phyloP scores from a whole-genome alignment of 2,113 vertebrate genomes.

The Athene noctua region DNA sequence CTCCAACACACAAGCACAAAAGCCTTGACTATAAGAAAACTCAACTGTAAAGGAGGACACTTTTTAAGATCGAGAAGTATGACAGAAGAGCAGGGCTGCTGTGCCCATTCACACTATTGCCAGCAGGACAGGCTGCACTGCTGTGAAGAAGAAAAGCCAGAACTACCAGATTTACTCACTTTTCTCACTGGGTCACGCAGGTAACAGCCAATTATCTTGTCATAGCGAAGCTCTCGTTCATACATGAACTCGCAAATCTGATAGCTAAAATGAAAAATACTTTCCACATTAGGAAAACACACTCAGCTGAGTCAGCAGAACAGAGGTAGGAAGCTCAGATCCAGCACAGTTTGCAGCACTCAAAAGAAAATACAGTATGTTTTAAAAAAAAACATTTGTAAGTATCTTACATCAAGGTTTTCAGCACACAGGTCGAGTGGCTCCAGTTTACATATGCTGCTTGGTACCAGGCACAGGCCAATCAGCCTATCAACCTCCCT shows the following conservation, averaged over 20 bases:
- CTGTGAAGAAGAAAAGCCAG: neutral
- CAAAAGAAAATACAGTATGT: neutral
- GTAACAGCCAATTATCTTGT: constrained; percentile 92
- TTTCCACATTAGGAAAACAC: neutral
- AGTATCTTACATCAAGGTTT: neutral
- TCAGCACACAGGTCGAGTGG: neutral
- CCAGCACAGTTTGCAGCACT: neutral
- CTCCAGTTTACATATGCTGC: neutral
- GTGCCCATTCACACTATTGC: neutral
- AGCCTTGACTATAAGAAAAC: neutral
- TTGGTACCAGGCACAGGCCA: neutral
- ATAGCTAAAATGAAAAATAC: constrained; percentile 76
- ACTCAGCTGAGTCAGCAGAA: neutral
- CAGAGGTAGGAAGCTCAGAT: neutral
- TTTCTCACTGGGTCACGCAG: constrained; percentile 89
- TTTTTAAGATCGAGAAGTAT: neutral
- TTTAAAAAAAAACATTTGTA: neutral
- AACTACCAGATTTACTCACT: constrained; percentile 69
- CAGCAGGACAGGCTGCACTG: neutral
- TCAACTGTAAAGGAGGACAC: neutral
- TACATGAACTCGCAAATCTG: constrained; percentile 98
- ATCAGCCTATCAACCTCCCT: neutral
- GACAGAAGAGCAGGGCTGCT: neutral
- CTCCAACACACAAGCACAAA: neutral
- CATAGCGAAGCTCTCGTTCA: constrained; percentile 88